Evolutionary conservation across 2,113 vertebrate genomes (phyloP).

Genomic region (Apteryx owenii): DNA sequence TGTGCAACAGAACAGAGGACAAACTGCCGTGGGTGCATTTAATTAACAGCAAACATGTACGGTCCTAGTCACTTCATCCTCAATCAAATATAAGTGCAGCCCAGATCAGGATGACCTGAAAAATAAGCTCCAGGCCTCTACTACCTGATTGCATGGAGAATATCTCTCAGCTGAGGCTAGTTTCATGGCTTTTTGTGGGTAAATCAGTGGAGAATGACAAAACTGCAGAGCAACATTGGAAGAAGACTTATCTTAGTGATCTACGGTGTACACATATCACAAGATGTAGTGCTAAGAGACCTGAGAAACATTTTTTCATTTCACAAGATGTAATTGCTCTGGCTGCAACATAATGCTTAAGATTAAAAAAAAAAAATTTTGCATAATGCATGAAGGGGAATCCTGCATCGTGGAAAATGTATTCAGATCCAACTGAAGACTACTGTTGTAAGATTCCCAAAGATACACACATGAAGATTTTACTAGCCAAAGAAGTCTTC

Average conservation of each 20-base stretch:
- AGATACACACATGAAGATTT: constrained; percentile 15
- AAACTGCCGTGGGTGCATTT: background rate
- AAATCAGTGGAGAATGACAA: background rate
- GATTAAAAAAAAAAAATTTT: background rate
- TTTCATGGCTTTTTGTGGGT: background rate
- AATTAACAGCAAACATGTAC: background rate
- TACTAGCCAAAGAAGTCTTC: constrained; percentile 34
- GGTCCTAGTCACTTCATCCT: background rate
- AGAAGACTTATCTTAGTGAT: background rate
- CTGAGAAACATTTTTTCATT: background rate
- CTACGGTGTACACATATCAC: accelerated
- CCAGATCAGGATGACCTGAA: background rate
- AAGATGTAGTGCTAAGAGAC: background rate
- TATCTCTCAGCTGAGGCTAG: background rate
- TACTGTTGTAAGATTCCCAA: constrained; percentile 27
- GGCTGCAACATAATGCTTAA: background rate
- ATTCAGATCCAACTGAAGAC: background rate
- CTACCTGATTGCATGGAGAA: accelerated
- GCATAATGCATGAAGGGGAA: background rate
- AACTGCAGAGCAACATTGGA: background rate
- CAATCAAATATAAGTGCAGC: background rate
- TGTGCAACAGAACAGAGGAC: background rate
- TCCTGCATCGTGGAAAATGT: background rate
- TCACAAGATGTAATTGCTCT: background rate
- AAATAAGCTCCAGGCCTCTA: background rate